Conservation (phyloP, 2,113 vertebrate genomes). For the Hoplias malabaricus region DNA sequence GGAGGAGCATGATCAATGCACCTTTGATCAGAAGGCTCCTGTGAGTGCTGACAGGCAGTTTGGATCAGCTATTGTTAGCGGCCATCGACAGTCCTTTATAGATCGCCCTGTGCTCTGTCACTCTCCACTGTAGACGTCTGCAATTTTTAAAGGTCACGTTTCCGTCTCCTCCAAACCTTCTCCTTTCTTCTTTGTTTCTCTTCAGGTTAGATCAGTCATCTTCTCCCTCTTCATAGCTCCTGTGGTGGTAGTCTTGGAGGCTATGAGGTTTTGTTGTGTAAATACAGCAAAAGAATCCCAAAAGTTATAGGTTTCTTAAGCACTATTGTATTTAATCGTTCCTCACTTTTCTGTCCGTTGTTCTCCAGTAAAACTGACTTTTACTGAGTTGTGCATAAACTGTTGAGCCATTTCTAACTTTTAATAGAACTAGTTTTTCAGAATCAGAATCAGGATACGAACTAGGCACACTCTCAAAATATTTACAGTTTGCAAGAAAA, state of each 20-base stretch:
- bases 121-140: slow-evolving; percentile 74
- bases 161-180: slow-evolving; percentile 34
- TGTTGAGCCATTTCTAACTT: neutral
- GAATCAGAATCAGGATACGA: too few species aligned
- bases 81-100: slow-evolving; percentile 84
- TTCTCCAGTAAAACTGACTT: neutral
- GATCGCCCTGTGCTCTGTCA: slow-evolving; percentile 76
- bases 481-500: too few species aligned
- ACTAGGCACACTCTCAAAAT: too few species aligned
- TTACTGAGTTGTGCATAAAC: neutral
- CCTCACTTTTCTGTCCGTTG: neutral
- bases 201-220: neutral
- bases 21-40: slow-evolving; percentile 79
- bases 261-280: neutral
- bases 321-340: neutral
- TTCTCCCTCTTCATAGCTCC: neutral
- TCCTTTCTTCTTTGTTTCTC: slow-evolving; percentile 20
- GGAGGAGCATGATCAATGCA: slow-evolving; percentile 74
- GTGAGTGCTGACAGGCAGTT: slow-evolving; percentile 80
- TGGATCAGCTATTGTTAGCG: slow-evolving; percentile 79
- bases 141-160: slow-evolving; percentile 89
- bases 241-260: neutral
- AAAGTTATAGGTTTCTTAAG: neutral
- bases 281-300: neutral
- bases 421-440: too few species aligned